Evolutionary conservation across 2,113 vertebrate species (phyloP).

Genomic region (Addax nasomaculatus): DNA sequence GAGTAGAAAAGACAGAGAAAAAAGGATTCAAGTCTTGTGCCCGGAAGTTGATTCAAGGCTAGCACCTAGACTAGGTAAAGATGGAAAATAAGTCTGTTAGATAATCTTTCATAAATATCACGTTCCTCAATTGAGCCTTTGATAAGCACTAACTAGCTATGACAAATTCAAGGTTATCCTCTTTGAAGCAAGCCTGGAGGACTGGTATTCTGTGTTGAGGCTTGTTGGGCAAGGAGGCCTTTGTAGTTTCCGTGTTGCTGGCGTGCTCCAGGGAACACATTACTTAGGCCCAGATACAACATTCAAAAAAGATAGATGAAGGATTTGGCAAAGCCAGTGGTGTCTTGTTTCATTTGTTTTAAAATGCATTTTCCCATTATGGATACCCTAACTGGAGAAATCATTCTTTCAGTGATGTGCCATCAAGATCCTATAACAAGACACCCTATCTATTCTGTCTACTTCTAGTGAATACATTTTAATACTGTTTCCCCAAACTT

Average conservation of each 20-base stretch:
- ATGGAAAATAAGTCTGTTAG: slow-evolving; percentile 13
- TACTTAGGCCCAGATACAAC: not conserved
- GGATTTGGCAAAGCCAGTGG: not conserved
- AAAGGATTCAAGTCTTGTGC: not conserved
- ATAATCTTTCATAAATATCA: slow-evolving; percentile 5
- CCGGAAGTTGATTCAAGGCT: not conserved
- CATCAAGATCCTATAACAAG: not conserved
- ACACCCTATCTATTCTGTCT: not conserved
- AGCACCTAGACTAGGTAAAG: not conserved
- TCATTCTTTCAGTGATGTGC: not conserved
- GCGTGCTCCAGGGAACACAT: not conserved
- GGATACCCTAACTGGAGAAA: not conserved
- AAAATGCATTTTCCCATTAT: not conserved
- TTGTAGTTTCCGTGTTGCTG: not conserved
- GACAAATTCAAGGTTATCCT: not conserved
- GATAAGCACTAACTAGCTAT: slow-evolving; percentile 26
- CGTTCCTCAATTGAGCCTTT: slow-evolving; percentile 17
- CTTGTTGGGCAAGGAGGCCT: slow-evolving; percentile 16
- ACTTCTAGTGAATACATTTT: not conserved
- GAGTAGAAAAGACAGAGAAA: not conserved
- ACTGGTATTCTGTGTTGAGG: slow-evolving; percentile 3
- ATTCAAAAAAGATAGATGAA: not conserved
- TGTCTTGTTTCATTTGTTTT: not conserved
- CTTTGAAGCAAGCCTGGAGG: slow-evolving; percentile 38
- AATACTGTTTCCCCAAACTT: not conserved